These are phyloP conservation scores for Thelaira solivaga DNA, from an alignment of 2,888 invertebrate species.

Conservation along the genomic window DNA sequence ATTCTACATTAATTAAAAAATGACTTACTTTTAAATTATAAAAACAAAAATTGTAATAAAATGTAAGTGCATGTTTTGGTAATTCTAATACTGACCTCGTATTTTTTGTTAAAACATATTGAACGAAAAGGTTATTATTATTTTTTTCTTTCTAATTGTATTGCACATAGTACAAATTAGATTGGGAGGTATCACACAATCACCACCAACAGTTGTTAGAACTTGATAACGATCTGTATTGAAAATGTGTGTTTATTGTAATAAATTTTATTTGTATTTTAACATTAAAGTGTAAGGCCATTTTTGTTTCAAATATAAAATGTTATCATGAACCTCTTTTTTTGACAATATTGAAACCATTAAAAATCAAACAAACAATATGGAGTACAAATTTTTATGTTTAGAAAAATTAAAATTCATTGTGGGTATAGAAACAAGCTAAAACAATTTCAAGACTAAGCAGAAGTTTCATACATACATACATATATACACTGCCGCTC, in stretches of 20 bases:
- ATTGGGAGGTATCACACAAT: slow-evolving; percentile 43
- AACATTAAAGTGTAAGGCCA: slow-evolving; percentile 61
- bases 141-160: slow-evolving; percentile 17
- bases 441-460: too few species aligned
- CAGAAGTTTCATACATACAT: neutral
- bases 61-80: too few species aligned
- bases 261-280: slow-evolving; percentile 28
- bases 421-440: too few species aligned
- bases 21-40: too few species aligned
- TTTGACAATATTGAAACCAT: slow-evolving; percentile 25
- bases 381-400: slow-evolving; percentile 44
- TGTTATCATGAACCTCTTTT: slow-evolving; percentile 39
- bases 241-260: slow-evolving; percentile 31
- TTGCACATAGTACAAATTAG: slow-evolving; percentile 16
- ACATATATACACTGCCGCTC: too few species aligned
- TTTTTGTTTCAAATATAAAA: slow-evolving; percentile 62
- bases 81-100: neutral
- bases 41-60: too few species aligned
- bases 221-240: slow-evolving; percentile 59
- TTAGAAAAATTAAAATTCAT: too few species aligned
- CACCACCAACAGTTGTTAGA: slow-evolving; percentile 4
- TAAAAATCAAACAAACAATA: slow-evolving; percentile 46
- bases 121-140: neutral
- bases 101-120: too few species aligned
- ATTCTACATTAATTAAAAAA: too few species aligned